phyloP scores from a whole-genome alignment of 2,888 invertebrate genomes.

The Omphaloscelis lunosa region DNA sequence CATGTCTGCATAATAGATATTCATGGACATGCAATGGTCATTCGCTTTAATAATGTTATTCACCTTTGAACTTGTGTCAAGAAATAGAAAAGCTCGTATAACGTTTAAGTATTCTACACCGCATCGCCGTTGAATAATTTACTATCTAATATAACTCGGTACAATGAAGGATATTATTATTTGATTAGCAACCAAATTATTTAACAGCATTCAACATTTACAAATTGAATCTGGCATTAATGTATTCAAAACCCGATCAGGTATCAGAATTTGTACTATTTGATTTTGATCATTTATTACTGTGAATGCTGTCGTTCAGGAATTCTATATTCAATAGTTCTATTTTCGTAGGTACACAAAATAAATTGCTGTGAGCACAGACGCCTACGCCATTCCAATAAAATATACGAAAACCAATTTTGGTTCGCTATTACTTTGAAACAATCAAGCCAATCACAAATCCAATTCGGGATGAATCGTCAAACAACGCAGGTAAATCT shows the following conservation, averaged over 20 bases:
- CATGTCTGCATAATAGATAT: not conserved
- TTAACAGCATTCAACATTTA: slow-evolving; percentile 16
- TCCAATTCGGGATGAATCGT: slow-evolving; percentile 31
- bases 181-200: slow-evolving; percentile 37
- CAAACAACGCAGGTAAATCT: slow-evolving; percentile 36
- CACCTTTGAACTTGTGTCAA: slow-evolving; percentile 20
- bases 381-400: slow-evolving; percentile 40
- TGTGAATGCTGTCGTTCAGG: not conserved
- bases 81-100: slow-evolving; percentile 6
- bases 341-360: slow-evolving; percentile 37
- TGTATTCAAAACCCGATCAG: slow-evolving; percentile 1
- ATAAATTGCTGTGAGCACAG: slow-evolving; percentile 37
- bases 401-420: slow-evolving; percentile 52
- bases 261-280: slow-evolving; percentile 22
- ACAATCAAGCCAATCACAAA: slow-evolving; percentile 48
- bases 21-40: not conserved
- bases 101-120: slow-evolving; percentile 5
- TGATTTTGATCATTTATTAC: slow-evolving; percentile 8
- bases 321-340: slow-evolving; percentile 25
- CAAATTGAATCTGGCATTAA: slow-evolving; percentile 1
- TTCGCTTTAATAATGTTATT: not conserved
- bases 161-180: slow-evolving; percentile 22
- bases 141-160: slow-evolving; percentile 3
- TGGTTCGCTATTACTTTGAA: slow-evolving; percentile 36
- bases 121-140: slow-evolving; percentile 23